phyloP scores from a whole-genome alignment of 2,888 invertebrate genomes.

The Ptilodon capucinus region DNA sequence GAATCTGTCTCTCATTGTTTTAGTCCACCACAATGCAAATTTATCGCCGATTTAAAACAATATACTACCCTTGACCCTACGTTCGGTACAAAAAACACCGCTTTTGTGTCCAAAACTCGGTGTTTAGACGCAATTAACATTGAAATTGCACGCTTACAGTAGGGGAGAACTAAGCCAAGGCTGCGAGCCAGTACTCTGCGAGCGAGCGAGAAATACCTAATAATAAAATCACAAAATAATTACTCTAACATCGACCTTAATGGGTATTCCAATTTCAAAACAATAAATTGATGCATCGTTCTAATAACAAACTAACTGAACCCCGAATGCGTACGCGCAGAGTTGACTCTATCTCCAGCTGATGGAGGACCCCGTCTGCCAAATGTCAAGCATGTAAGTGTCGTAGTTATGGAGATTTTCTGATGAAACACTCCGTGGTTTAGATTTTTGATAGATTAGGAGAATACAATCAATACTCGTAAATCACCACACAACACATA shows the following conservation, averaged over 20 bases:
- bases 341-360: too few relatives aligned
- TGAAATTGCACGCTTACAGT: conserved; percentile 40
- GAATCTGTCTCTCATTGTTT: conserved; percentile 15
- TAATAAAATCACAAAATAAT: background rate
- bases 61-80: conserved; percentile 44
- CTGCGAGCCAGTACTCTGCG: conserved; percentile 21
- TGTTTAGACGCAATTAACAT: conserved; percentile 50
- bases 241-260: background rate
- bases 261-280: too few relatives aligned
- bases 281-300: too few relatives aligned
- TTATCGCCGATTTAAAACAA: conserved; percentile 33
- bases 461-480: too few relatives aligned
- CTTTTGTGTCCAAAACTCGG: conserved; percentile 44
- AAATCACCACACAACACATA: too few relatives aligned
- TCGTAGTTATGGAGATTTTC: too few relatives aligned
- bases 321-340: too few relatives aligned
- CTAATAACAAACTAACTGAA: too few relatives aligned
- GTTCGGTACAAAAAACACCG: conserved; percentile 38
- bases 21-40: conserved; percentile 9
- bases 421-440: too few relatives aligned
- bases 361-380: too few relatives aligned
- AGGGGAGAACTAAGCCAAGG: conserved; percentile 48
- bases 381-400: too few relatives aligned
- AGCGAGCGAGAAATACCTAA: conserved; percentile 1
- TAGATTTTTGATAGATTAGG: too few relatives aligned